Conservation (phyloP, 1,140 invertebrate species). For the Laodelphax striatellus region DNA sequence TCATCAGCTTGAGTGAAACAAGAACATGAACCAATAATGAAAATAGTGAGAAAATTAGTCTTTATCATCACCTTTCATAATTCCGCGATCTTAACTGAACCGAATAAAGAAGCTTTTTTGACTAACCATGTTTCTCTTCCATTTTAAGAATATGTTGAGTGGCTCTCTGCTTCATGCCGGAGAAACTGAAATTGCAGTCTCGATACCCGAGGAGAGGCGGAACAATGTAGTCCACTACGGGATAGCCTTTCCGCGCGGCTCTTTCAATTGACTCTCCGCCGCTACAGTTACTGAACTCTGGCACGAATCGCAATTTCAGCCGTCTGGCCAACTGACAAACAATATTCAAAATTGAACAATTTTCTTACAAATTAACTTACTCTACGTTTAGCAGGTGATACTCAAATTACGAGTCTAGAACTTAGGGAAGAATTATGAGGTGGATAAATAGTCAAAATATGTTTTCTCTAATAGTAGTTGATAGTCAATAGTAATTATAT, state of each 20-base stretch:
- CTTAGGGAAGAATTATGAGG: background rate
- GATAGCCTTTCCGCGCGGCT: conserved; percentile 55
- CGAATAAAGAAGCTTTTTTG: conserved; percentile 14
- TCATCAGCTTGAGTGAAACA: too few species aligned
- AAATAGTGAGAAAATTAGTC: too few species aligned
- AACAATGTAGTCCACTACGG: conserved; percentile 52
- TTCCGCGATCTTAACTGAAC: too few species aligned
- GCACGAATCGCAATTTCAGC: conserved; percentile 70
- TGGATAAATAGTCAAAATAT: too few species aligned
- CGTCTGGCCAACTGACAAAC: conserved; percentile 56
- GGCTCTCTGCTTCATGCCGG: conserved; percentile 53
- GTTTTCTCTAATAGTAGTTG: too few species aligned
- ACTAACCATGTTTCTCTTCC: conserved; percentile 45
- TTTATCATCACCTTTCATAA: too few species aligned
- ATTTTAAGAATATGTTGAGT: conserved; percentile 38
- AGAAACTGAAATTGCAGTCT: conserved; percentile 79
- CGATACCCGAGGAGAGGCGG: conserved; percentile 40
- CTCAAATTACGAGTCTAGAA: background rate
- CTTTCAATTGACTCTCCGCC: conserved; percentile 81
- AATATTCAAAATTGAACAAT: conserved; percentile 2
- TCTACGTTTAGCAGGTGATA: background rate
- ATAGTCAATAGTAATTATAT: too few species aligned
- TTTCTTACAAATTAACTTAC: background rate
- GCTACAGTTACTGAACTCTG: conserved; percentile 54
- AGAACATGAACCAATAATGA: too few species aligned